These are phyloP conservation scores for Pseudochirops corinnae DNA, from an alignment of 2,797 vertebrate species.

Conservation along the genomic window DNA sequence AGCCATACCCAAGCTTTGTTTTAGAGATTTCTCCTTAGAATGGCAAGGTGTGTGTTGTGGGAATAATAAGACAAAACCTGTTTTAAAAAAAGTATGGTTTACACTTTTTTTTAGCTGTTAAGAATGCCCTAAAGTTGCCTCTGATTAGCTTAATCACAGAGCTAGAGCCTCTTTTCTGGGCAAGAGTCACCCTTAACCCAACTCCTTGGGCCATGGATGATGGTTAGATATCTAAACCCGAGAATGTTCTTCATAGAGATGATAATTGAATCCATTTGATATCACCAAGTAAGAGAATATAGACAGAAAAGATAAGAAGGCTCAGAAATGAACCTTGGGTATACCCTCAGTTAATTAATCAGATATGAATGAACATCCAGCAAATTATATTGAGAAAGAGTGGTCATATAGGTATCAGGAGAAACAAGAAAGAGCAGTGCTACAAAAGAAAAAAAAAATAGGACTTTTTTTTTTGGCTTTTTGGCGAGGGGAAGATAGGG, in stretches of 20 bases:
- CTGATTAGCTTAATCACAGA: neutral
- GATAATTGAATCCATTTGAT: neutral
- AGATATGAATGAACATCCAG: neutral
- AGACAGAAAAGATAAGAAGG: neutral
- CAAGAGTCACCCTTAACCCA: neutral
- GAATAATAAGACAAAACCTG: neutral
- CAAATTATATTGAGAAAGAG: neutral
- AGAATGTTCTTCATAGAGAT: neutral
- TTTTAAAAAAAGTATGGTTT: neutral
- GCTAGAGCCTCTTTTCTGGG: neutral
- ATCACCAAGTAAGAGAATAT: neutral
- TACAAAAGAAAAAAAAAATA: neutral
- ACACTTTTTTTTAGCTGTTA: neutral
- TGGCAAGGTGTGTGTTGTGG: neutral
- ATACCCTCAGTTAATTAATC: neutral
- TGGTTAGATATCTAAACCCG: neutral
- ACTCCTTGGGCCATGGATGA: neutral
- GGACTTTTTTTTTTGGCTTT: too few species aligned
- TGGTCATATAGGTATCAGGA: neutral
- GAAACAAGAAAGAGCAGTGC: neutral
- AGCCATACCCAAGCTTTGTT: neutral
- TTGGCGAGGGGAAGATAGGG: too few species aligned
- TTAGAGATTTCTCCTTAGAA: neutral
- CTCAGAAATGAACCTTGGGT: neutral
- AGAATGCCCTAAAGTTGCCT: neutral